Base-by-base conservation (phyloP, 1,140 invertebrate species). In the Ostrea edulis region DNA sequence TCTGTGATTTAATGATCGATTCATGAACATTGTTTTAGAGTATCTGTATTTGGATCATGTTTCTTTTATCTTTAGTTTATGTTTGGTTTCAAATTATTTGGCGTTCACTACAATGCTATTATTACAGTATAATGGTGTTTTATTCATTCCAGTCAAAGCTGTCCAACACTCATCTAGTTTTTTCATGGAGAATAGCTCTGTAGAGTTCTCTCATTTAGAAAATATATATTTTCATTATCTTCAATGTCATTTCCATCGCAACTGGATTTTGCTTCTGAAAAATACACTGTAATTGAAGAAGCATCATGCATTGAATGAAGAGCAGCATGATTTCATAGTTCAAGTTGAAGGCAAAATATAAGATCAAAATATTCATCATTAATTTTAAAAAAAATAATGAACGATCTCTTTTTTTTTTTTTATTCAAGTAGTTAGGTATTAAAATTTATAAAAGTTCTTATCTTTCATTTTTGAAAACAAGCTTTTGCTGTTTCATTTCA, bases 61-160 rank as follows among this genome's bases (percentile, higher is more conserved):
- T 77, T 77, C 22, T 77, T 77, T 77, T 77, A 77, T 77, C 35
- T 77, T 77, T 77, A 77, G 68, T 77, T 62, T 62, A 58, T 58
- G 55, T 62, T 77, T 77, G 68, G 68, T 77, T 77, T 77, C 68
- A 29, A 77, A 29, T 77, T 77, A 77, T 35, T 35, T 77, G 25
- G 68, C 25, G 68, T 29, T 77, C 58, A 77, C 25, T 77, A 77
- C n/a, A 62, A 25, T 77, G 68, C 68, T 77, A 77, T 77, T 5
- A 77, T 77, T 17, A 62, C n/a, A 62, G 5, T 35, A 77, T 25
- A 22, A 71, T 5, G 25, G 25, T 11, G 22, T 77, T 77, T 77
- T 35, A 77, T 77, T 77, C 68, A 77, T 77, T 77, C 68, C 68
- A 77, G 29, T 11, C 14, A 29, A 77, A 77, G 25, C 29, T 29